Conservation (phyloP, 2,113 vertebrate genomes). For the Octodon degus region DNA sequence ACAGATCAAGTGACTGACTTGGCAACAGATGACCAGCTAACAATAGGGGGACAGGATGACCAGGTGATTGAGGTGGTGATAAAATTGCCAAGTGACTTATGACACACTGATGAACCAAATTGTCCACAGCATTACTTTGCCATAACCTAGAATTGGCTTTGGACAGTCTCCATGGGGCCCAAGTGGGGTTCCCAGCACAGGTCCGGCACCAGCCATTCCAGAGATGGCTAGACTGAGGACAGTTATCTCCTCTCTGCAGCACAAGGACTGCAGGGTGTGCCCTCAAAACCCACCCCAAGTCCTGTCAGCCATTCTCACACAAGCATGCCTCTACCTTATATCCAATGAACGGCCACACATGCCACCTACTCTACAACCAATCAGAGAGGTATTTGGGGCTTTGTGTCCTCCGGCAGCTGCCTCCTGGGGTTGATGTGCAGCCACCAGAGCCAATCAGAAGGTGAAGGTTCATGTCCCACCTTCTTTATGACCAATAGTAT, state of each 20-base stretch:
- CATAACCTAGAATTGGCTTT: not conserved
- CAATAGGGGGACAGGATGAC: not conserved
- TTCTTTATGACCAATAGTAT: not conserved
- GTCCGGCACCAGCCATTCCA: not conserved
- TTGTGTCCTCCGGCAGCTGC: rapidly evolving
- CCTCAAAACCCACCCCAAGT: not conserved
- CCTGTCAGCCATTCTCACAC: not conserved
- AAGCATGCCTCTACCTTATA: rapidly evolving
- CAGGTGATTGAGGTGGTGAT: not conserved
- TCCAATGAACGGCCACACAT: not conserved
- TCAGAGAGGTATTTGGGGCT: not conserved
- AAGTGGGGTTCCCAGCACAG: not conserved
- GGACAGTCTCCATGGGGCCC: not conserved
- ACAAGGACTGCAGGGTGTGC: not conserved
- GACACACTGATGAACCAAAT: not conserved
- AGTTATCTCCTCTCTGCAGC: not conserved
- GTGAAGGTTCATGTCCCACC: not conserved
- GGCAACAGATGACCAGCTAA: not conserved
- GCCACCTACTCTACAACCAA: not conserved
- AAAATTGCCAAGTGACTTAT: not conserved
- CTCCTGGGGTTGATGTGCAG: not conserved
- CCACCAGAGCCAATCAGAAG: not conserved
- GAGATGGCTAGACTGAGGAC: not conserved
- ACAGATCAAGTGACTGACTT: not conserved
- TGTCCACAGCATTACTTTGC: not conserved